Evolutionary conservation across 2,113 vertebrate species (phyloP), one percentile per base, ranked within the genome.

Genomic region (Thunnus thynnus): DNA sequence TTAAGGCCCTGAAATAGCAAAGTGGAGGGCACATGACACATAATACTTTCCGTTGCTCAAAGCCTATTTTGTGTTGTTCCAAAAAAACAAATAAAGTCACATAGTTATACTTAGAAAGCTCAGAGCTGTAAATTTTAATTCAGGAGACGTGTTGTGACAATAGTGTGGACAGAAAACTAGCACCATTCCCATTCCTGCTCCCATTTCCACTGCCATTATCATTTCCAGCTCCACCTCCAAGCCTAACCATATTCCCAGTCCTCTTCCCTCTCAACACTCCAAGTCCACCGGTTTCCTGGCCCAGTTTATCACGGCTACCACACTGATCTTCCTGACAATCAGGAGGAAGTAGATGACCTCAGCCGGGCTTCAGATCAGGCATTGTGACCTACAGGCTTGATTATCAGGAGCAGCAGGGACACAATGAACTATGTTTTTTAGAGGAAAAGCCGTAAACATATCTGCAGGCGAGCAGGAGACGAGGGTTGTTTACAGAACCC

Each of bases 271-370:
- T 87, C 84, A 88, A 17, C 70, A 32, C 70, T 51, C 51, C 62
- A 57, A 64, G 25, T 84, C 57, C 13, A n/a, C 62, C 52, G 30
- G 75, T 78, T 91, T 91, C 90, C 89, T 85, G 85, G 14, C 32
- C 60, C 14, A 30, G 50, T 80, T 89, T 89, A 90, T 92, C 89
- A 85, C 46, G 2, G 25, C 60, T 3, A 14, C 72, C 82, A 82
- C 63, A 54, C 72, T 32, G 86, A 86, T 84, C 74, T 82, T 57
- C 47, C 46, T 54, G 76, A 90, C 92, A 89, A 92, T 88, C 73
- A 55, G 11, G 72, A 88, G 91, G 92, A 93, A 87, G 85, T 88
- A 12, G 60, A 66, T 73, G 86, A 86, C 89, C 87, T 89, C 82
- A 82, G 75, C 44, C 54, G 36, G 4, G 57, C 74, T 30, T 87